Percentiles rank a stretch among this genome's conserved stretches.
Conservation (phyloP, 1,140 invertebrate species). For the Bilobella aurantiaca region DNA sequence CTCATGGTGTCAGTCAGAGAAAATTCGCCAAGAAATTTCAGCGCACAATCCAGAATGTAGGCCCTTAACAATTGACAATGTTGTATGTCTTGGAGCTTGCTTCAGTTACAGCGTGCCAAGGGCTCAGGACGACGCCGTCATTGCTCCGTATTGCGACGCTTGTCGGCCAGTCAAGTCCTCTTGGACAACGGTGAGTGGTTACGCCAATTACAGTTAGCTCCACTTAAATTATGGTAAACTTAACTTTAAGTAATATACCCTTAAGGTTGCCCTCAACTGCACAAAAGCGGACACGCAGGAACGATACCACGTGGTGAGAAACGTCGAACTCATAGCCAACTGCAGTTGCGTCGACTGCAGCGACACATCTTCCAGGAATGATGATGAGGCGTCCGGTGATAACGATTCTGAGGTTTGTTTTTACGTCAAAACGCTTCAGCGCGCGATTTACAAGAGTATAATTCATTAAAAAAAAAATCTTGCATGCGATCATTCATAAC, state of each 20-base stretch:
- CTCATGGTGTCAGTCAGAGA: constrained; percentile 32
- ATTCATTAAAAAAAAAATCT: too few species aligned
- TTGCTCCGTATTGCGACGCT: constrained; percentile 33
- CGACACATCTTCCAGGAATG: constrained; percentile 13
- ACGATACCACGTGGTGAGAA: constrained; percentile 19
- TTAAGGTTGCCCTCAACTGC: constrained; percentile 29
- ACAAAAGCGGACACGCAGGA: constrained; percentile 26
- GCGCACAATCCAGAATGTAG: constrained; percentile 26
- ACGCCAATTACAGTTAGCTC: neutral
- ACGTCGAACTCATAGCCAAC: constrained; percentile 32
- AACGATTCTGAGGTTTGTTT: constrained; percentile 21
- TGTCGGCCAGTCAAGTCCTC: constrained; percentile 25
- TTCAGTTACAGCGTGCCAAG: constrained; percentile 29
- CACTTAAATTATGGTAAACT: neutral
- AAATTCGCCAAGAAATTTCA: constrained; percentile 33
- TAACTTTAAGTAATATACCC: neutral
- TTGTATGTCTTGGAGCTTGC: constrained; percentile 34
- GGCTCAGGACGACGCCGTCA: constrained; percentile 30
- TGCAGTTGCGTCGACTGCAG: constrained; percentile 34
- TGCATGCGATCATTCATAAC: neutral
- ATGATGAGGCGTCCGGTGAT: constrained; percentile 1
- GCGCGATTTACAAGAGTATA: too few species aligned
- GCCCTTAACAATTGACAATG: constrained; percentile 31
- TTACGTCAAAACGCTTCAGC: too few species aligned
- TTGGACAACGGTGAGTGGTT: constrained; percentile 27